Evolutionary conservation across 1,140 invertebrate species (phyloP), one percentile per base, ranked within the genome.

Genomic region (Centruroides vittatus): DNA sequence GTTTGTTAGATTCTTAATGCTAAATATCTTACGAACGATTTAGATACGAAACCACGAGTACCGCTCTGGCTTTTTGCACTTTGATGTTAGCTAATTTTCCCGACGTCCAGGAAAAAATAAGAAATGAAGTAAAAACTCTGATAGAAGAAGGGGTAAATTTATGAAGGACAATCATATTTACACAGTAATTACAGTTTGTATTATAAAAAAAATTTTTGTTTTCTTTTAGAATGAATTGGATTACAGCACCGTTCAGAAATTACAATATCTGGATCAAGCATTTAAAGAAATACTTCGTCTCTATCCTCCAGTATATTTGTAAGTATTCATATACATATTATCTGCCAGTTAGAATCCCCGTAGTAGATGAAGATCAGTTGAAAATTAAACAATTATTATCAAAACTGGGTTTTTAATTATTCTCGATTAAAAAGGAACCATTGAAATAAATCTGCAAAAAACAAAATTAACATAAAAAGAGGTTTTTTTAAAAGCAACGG

Each of bases 21-120:
- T 54, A 54, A 8, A 54, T 51, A 5, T 61, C n/a, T 47, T 47
- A 58, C 35, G 41, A 23, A 23, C 23, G 23, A 23, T 23, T 7
- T 36, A 63, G 76, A 11, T 77, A 73, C 61, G 77, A 78, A 55
- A 78, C 77, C 1, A 78, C 73, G 3, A 66, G 71, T 9, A 74
- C 63, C 0, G 70, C 70, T 13, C 56, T 79, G 11, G 65, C 71
- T 5, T 75, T 71, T 60, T 55, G 68, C n/a, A 59, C 70, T 11
- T 75, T 73, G 61, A 57, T 67, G 6, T 59, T 79, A 23, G 74
- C 76, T 10, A 68, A 68, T 52, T 61, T 79, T 65, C 71, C 63
- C 13, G 71, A 78, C 3, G 58, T 68, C 23, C 76, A 78, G 62
- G 65, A 76, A 4, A 71, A 68, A 66, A 51, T 78, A 0, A 63